A percentile compares a stretch with the other conserved stretches of the same genome.
These are phyloP conservation scores for Cygnus buccinator DNA, from an alignment of 2,113 vertebrate species.

Conservation along the genomic window DNA sequence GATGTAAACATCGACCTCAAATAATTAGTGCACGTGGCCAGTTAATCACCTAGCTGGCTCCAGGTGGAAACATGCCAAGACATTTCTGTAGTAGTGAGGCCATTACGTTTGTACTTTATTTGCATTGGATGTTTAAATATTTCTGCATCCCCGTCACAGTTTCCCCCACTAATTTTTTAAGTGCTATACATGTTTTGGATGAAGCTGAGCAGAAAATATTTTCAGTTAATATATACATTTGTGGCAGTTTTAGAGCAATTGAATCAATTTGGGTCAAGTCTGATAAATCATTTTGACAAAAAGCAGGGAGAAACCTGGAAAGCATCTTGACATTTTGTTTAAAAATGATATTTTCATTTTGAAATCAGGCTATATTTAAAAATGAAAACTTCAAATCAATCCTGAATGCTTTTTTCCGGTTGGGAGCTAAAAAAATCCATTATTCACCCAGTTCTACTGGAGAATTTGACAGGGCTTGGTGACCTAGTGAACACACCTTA, in stretches of 20 bases:
- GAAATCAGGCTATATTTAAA: neutral
- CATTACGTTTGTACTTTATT: conserved; percentile 30
- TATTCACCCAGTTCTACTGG: neutral
- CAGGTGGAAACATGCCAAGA: neutral
- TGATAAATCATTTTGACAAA: conserved; percentile 1
- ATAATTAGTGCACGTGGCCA: neutral
- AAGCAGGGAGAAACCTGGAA: neutral
- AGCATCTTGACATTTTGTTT: neutral
- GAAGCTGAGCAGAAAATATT: neutral
- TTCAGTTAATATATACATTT: neutral
- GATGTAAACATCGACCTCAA: neutral
- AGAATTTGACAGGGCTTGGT: neutral
- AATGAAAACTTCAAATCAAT: neutral
- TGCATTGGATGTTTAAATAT: conserved; percentile 39
- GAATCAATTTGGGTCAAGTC: neutral
- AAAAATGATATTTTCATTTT: neutral
- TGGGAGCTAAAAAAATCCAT: neutral
- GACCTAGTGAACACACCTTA: neutral
- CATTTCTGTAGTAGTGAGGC: conserved; percentile 14
- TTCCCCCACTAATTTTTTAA: neutral
- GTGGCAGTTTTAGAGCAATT: conserved; percentile 12
- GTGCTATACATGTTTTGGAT: neutral
- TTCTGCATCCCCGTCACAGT: conserved; percentile 38
- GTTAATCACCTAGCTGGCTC: conserved; percentile 4
- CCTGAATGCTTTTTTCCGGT: neutral